A percentile compares a stretch with the other conserved stretches of the same genome.
phyloP scores from a whole-genome alignment of 2,888 invertebrate genomes.

The Allolobophora icterica region DNA sequence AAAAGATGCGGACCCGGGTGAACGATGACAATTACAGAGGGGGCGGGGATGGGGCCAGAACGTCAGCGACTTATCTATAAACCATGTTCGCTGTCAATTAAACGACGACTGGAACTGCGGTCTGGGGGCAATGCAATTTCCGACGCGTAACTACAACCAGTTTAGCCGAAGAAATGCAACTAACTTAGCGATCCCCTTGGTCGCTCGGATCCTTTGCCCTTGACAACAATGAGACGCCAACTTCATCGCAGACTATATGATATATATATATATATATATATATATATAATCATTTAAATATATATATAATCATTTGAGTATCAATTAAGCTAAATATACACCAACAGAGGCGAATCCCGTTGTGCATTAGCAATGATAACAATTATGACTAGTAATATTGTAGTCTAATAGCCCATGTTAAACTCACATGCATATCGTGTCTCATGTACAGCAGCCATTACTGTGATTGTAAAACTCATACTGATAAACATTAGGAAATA shows the following conservation, averaged over 20 bases:
- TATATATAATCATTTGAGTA: no score
- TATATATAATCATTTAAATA: neutral
- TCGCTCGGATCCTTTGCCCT: conserved; percentile 8
- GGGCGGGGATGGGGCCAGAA: neutral
- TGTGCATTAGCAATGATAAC: no score
- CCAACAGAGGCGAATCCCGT: no score
- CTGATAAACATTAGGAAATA: no score
- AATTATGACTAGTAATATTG: no score
- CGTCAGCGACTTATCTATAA: conserved; percentile 12
- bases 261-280: neutral
- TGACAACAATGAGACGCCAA: conserved; percentile 17
- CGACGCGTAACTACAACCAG: conserved; percentile 18
- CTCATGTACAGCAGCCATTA: no score
- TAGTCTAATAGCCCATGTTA: no score
- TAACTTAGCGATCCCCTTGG: neutral
- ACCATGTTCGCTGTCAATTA: conserved; percentile 1
- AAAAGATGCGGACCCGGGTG: neutral
- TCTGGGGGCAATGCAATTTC: conserved; percentile 27
- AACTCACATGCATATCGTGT: no score
- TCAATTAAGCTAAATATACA: no score
- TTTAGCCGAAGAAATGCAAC: conserved; percentile 17
- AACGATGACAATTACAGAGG: conserved; percentile 17
- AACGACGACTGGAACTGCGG: neutral
- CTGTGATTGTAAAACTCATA: no score
- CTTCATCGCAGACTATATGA: neutral